These are phyloP conservation scores for Phylloscopus trochiloides DNA, from an alignment of 2,113 vertebrate genomes.

Conservation along the genomic window DNA sequence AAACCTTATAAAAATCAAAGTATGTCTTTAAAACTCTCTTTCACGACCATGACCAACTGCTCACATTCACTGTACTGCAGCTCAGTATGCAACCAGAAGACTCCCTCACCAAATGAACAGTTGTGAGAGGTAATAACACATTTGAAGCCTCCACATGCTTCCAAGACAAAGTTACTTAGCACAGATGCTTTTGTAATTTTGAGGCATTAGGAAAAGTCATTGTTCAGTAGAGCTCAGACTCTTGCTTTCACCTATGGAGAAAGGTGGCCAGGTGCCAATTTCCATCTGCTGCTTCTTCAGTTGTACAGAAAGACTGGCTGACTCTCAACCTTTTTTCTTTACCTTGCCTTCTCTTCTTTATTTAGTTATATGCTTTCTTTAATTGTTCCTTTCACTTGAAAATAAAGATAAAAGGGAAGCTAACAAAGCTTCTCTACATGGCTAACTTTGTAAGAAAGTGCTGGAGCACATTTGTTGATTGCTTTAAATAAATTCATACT, in stretches of 20 bases:
- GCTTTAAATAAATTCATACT: slow-evolving; percentile 41
- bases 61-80: background rate
- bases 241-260: background rate
- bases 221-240: background rate
- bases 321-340: background rate
- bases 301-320: slow-evolving; percentile 16
- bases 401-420: slow-evolving; percentile 42
- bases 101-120: slow-evolving; percentile 44
- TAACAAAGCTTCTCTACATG: slow-evolving; percentile 29
- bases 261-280: slow-evolving; percentile 10
- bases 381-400: slow-evolving; percentile 33
- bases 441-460: slow-evolving; percentile 21
- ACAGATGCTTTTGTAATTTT: slow-evolving; percentile 48
- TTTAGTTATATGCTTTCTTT: slow-evolving; percentile 52
- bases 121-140: slow-evolving; percentile 40
- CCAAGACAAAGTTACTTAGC: slow-evolving; percentile 49
- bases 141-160: slow-evolving; percentile 54
- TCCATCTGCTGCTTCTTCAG: slow-evolving; percentile 6
- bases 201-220: slow-evolving; percentile 52
- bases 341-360: slow-evolving; percentile 32
- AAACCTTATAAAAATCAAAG: background rate
- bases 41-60: background rate
- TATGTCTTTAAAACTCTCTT: background rate
- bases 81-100: background rate
- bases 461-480: background rate